Base-by-base conservation (phyloP, 2,888 invertebrate genomes). In the Lasioglossum vierecki region DNA sequence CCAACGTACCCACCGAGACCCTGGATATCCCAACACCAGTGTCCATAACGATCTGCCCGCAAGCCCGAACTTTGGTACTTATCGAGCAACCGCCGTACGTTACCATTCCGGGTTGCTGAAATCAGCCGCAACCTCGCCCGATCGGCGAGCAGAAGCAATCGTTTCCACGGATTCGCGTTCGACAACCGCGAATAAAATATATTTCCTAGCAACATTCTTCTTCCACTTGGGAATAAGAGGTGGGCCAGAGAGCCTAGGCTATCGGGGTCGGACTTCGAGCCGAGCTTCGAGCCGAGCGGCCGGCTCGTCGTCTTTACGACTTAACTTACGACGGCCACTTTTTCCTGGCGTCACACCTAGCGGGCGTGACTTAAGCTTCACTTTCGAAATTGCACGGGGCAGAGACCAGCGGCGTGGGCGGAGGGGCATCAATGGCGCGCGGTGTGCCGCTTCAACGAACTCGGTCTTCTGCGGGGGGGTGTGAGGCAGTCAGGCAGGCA, bases 311-410 rank as follows among this genome's bases (percentile, higher is more conserved):
- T 46, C 53, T 83, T 74, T 75, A 74, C 83, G 83, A 44, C 79
- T 72, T 79, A 83, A 84, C 79, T 83, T 83, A 84, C 79, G 79
- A 76, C 75, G 46, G 49, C 71, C 83, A 83, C 80, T 74, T 77
- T 75, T 80, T 57, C 46, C 84, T 39, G 22, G 57, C 80, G 80
- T 85, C 75, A 49, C 80, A 79, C 79, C 79, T 81, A 68, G 30
- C 49, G 63, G 53, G 39, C 81, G 76, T 82, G 76, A 86, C 79
- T 84, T 83, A 82, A 88, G 86, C 83, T 73, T 83, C 84, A 78
- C 83, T 86, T 79, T 88, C 74, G 83, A 85, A 88, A 88, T 88
- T 88, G 88, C 85, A 79, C 70, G 84, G 44, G 41, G 30, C 35
- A 30, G 78, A 63, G 80, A 79, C 73, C 11, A 70, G 41, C 11